Evolutionary conservation across 2,888 invertebrate genomes (phyloP).

Genomic region (Sminthurinus aureus): DNA sequence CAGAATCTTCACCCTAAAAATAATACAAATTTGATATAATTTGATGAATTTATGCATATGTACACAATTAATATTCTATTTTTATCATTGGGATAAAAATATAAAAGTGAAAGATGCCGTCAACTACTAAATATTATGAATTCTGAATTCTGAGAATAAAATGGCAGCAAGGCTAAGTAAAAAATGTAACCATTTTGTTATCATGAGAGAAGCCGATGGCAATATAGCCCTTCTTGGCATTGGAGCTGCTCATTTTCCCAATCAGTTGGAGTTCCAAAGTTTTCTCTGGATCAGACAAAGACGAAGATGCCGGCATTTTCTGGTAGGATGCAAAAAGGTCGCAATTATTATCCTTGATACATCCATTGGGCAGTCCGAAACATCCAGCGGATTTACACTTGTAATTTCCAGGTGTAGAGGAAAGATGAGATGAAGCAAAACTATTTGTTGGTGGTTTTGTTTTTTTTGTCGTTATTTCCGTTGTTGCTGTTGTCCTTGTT

Average conservation of each 20-base stretch:
- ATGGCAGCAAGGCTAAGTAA: background rate
- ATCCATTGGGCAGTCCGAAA: conserved; percentile 78
- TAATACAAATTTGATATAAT: no score
- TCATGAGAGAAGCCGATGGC: conserved; percentile 64
- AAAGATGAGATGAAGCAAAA: background rate
- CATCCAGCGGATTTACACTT: conserved; percentile 70
- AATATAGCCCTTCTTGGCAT: background rate
- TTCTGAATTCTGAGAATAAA: background rate
- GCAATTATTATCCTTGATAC: conserved; percentile 73
- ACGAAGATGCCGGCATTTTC: background rate
- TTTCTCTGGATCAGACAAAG: conserved; percentile 36
- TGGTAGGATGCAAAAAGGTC: conserved; percentile 69
- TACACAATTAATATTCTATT: no score
- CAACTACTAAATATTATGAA: background rate
- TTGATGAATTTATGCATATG: no score
- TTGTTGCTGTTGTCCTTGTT: background rate
- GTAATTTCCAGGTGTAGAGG: conserved; percentile 64
- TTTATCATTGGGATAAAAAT: no score
- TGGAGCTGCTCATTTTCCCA: background rate
- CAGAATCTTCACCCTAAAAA: background rate
- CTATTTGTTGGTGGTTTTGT: conserved; percentile 68
- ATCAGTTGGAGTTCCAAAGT: conserved; percentile 16
- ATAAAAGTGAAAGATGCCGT: background rate
- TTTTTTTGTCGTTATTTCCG: conserved; percentile 61
- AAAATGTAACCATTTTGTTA: conserved; percentile 71